Evolutionary conservation across 2,888 invertebrate genomes (phyloP).

Genomic region (Keiferia lycopersicella): DNA sequence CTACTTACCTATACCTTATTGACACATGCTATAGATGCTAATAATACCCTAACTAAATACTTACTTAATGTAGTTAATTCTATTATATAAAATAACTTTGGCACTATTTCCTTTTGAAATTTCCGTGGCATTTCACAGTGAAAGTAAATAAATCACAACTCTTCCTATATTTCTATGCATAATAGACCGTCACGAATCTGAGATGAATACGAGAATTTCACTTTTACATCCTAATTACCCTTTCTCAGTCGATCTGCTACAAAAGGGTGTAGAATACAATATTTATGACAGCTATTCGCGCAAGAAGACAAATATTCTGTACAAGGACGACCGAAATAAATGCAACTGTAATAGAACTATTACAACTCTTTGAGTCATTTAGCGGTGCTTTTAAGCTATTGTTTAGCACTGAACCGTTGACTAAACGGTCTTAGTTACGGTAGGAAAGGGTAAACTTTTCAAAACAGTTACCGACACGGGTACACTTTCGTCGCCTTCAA

Average conservation of each 20-base stretch:
- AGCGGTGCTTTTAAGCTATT: constrained; percentile 69
- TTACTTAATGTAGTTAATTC: no score
- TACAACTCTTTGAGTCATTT: constrained; percentile 56
- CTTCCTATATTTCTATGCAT: constrained; percentile 43
- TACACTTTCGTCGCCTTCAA: constrained; percentile 1
- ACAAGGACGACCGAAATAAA: constrained; percentile 59
- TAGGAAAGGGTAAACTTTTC: constrained; percentile 64
- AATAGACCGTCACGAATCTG: constrained; percentile 63
- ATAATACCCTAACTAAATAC: no score
- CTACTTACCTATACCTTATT: no score
- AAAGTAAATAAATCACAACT: constrained; percentile 60
- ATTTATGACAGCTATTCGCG: constrained; percentile 66
- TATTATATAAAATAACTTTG: no score
- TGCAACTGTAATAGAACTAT: constrained; percentile 51
- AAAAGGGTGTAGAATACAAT: constrained; percentile 46
- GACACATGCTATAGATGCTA: no score
- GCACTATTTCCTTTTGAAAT: background rate
- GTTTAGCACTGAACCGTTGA: constrained; percentile 56
- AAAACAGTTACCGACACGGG: constrained; percentile 21
- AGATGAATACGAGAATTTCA: constrained; percentile 64
- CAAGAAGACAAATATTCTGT: constrained; percentile 55
- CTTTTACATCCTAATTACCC: constrained; percentile 78
- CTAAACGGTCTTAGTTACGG: constrained; percentile 68
- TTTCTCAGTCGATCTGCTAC: constrained; percentile 54
- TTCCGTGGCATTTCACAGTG: constrained; percentile 47